These are phyloP conservation scores for Oeneis ivallda DNA, from an alignment of 2,888 invertebrate species.

Conservation along the genomic window DNA sequence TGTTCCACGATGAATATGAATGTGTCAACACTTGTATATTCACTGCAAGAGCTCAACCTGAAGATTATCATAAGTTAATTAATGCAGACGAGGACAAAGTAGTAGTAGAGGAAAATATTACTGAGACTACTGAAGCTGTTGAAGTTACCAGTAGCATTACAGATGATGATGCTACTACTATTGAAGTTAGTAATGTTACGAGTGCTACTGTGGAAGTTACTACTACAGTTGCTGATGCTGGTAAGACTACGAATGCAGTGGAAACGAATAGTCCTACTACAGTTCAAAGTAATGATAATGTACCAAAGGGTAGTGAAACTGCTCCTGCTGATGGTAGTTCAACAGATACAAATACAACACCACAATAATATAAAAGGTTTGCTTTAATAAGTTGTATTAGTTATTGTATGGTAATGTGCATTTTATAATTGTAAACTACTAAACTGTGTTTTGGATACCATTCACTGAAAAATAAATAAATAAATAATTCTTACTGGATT, in stretches of 20 bases:
- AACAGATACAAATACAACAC: not conserved
- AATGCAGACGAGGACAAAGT: not conserved
- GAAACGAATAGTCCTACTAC: not conserved
- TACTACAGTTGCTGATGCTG: not conserved
- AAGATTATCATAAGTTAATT: constrained; percentile 47
- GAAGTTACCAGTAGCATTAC: constrained; percentile 1
- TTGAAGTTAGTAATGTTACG: not conserved
- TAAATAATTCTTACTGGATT: too few relatives aligned
- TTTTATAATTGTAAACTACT: too few relatives aligned
- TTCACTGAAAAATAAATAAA: too few relatives aligned
- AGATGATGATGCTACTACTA: constrained; percentile 9
- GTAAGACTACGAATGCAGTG: not conserved
- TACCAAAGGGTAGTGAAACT: not conserved
- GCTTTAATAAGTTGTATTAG: too few relatives aligned
- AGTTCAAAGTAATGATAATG: not conserved
- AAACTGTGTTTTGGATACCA: too few relatives aligned
- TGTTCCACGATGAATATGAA: constrained; percentile 69
- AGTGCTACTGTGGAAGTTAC: not conserved
- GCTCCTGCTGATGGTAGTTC: not conserved
- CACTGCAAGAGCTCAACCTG: constrained; percentile 46
- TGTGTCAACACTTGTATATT: constrained; percentile 68
- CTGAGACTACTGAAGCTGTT: constrained; percentile 17
- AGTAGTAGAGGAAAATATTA: not conserved
- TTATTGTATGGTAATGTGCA: too few relatives aligned
- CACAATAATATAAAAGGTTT: not conserved